These are phyloP conservation scores for Gobiocypris rarus DNA, from an alignment of 2,113 vertebrate genomes.

Conservation along the genomic window DNA sequence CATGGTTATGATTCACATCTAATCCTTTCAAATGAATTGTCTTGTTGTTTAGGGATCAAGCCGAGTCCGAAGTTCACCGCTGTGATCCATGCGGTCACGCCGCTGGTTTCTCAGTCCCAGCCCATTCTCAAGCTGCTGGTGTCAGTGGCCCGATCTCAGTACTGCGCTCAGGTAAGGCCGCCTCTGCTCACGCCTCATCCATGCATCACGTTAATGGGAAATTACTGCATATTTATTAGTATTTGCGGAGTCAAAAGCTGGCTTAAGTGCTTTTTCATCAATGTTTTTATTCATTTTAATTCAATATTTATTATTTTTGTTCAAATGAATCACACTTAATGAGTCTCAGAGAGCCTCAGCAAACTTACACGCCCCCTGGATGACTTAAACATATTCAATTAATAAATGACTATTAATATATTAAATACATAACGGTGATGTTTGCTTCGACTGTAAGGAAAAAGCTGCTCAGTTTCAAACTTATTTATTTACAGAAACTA, in stretches of 20 bases:
- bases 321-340: not conserved
- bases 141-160: slow-evolving; percentile 96
- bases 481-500: too few species aligned
- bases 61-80: slow-evolving; percentile 93
- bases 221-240: not conserved
- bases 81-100: slow-evolving; percentile 96
- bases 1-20: not conserved
- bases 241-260: not conserved
- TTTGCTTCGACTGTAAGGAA: too few species aligned
- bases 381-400: not conserved
- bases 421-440: not conserved
- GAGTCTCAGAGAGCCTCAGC: not conserved
- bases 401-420: not conserved
- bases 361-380: too few species aligned
- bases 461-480: too few species aligned
- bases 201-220: not conserved
- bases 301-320: not conserved
- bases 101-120: slow-evolving; percentile 97
- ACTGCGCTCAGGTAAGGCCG: slow-evolving; percentile 92
- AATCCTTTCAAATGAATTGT: not conserved
- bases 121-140: slow-evolving; percentile 96
- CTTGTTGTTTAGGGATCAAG: slow-evolving; percentile 84
- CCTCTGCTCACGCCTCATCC: not conserved
- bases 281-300: not conserved
- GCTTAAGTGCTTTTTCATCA: not conserved